Conservation (phyloP, 2,113 vertebrate species). For the Phaethon lepturus region DNA sequence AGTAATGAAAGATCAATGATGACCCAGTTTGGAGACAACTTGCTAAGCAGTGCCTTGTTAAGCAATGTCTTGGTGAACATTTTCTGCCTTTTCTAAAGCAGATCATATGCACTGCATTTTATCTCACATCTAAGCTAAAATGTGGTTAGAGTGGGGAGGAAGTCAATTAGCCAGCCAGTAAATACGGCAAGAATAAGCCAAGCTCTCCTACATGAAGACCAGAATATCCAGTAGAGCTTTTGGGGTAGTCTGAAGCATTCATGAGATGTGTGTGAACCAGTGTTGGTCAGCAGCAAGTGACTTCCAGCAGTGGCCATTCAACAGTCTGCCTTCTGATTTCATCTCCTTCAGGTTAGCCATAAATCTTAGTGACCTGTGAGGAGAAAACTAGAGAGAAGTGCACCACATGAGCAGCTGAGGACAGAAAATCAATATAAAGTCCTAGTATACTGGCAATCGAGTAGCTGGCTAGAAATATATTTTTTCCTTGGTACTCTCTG, state of each 20-base stretch:
- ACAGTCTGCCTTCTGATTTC: constrained; percentile 10
- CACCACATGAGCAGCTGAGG: constrained; percentile 54
- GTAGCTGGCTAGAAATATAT: constrained; percentile 35
- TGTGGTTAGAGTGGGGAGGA: neutral
- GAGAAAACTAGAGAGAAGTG: constrained; percentile 59
- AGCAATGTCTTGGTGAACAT: neutral
- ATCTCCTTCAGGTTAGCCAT: constrained; percentile 6
- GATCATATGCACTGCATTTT: neutral
- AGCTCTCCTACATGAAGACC: neutral
- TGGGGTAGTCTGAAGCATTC: neutral
- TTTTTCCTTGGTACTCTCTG: constrained; percentile 15
- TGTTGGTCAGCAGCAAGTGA: neutral
- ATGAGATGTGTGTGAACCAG: neutral
- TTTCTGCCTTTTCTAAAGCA: neutral
- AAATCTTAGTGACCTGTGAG: constrained; percentile 62
- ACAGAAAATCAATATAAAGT: constrained; percentile 65
- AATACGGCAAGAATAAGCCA: neutral
- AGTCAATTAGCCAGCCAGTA: neutral
- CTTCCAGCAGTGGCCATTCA: neutral
- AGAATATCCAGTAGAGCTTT: neutral
- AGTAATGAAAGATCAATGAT: neutral
- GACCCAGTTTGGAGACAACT: neutral
- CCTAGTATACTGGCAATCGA: neutral
- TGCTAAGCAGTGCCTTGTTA: neutral
- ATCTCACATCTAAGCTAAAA: neutral